Evolutionary conservation across 2,888 invertebrate genomes (phyloP).

Genomic region (Luperina testacea): DNA sequence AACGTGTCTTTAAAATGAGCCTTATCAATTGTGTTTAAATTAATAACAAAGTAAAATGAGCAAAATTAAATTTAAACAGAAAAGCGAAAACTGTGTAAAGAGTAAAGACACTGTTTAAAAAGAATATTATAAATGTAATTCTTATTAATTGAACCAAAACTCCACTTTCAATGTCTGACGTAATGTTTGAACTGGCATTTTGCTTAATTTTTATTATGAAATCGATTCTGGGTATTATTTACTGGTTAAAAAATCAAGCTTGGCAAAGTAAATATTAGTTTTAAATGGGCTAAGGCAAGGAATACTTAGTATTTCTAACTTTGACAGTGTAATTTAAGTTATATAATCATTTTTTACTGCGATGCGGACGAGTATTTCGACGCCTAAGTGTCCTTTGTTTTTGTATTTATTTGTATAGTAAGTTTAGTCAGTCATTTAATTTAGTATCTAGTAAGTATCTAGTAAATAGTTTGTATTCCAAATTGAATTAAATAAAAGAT

Average conservation of each 20-base stretch:
- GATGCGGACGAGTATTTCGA: too few relatives aligned
- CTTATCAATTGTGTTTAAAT: constrained; percentile 7
- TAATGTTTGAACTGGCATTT: constrained; percentile 52
- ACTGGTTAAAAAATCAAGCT: background rate
- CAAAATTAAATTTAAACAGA: background rate
- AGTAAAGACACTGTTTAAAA: background rate
- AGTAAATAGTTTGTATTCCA: too few relatives aligned
- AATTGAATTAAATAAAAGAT: too few relatives aligned
- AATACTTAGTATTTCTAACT: background rate
- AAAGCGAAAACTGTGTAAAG: constrained; percentile 3
- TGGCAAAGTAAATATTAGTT: background rate
- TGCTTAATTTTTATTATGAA: constrained; percentile 34
- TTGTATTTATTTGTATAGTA: too few relatives aligned
- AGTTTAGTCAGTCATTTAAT: too few relatives aligned
- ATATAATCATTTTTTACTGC: background rate
- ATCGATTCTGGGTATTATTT: background rate
- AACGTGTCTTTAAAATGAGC: background rate
- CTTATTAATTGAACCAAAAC: constrained; percentile 42
- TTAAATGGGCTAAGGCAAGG: background rate
- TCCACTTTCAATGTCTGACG: constrained; percentile 35
- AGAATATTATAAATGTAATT: constrained; percentile 6
- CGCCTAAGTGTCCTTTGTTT: too few relatives aligned
- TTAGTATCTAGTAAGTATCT: too few relatives aligned
- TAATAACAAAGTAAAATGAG: constrained; percentile 30
- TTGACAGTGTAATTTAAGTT: background rate